Percentiles rank a stretch among this genome's conserved stretches.
Evolutionary conservation across 2,888 invertebrate genomes (phyloP).

Genomic region (Ophraella communa): DNA sequence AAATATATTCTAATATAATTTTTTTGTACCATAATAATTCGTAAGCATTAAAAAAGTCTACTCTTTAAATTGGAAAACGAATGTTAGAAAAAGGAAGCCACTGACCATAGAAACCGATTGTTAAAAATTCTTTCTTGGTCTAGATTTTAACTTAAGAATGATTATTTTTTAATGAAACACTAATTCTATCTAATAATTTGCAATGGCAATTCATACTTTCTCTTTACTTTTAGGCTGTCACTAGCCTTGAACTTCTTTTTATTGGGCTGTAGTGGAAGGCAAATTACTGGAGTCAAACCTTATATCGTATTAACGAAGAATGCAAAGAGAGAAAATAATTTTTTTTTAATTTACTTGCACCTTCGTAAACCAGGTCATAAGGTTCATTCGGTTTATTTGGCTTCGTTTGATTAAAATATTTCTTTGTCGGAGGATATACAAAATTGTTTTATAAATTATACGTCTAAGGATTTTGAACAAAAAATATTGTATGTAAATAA

Average conservation of each 20-base stretch:
- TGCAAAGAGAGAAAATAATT: background rate
- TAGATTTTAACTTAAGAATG: background rate
- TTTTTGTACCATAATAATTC: too few relatives aligned
- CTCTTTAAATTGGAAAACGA: background rate
- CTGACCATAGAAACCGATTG: background rate
- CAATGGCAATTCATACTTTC: background rate
- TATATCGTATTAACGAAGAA: background rate
- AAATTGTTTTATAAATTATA: too few relatives aligned
- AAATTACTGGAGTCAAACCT: background rate
- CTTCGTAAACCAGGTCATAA: background rate
- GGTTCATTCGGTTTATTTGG: background rate
- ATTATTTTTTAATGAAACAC: background rate
- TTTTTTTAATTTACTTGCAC: background rate
- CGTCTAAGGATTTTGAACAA: too few relatives aligned
- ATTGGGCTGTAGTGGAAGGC: background rate
- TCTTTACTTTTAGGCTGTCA: slow-evolving; percentile 1
- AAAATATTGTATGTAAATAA: too few relatives aligned
- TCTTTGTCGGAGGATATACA: background rate
- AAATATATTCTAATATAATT: too few relatives aligned
- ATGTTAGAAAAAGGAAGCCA: background rate
- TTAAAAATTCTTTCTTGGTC: background rate
- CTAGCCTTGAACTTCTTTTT: background rate
- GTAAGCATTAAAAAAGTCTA: too few relatives aligned
- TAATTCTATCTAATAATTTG: background rate
- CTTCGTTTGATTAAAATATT: background rate